Percentiles rank a stretch among this genome's conserved stretches.
These are phyloP conservation scores for Cyprinodon tularosa DNA, from an alignment of 2,113 vertebrate species.

Conservation along the genomic window DNA sequence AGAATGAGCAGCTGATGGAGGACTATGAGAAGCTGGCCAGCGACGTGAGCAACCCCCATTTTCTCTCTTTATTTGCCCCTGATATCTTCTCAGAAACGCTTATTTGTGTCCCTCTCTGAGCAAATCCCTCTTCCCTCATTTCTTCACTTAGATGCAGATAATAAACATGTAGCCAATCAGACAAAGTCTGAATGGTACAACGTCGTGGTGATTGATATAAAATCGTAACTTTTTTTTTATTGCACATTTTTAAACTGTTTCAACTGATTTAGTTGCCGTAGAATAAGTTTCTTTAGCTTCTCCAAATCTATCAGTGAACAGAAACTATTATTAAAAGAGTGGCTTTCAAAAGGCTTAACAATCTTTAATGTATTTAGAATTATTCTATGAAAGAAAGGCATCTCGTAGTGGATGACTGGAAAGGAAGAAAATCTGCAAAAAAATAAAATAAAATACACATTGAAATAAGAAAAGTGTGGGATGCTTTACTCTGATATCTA, in stretches of 20 bases:
- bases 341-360: neutral
- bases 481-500: no score
- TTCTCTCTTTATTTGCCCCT: constrained; percentile 34
- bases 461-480: no score
- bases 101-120: neutral
- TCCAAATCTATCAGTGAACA: neutral
- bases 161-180: constrained; percentile 13
- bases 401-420: no score
- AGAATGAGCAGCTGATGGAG: constrained; percentile 99
- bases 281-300: neutral
- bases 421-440: no score
- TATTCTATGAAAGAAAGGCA: no score
- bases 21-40: constrained; percentile 99
- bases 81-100: neutral
- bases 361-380: neutral
- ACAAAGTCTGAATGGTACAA: neutral
- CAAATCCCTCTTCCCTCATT: constrained; percentile 9
- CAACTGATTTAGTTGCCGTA: neutral
- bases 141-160: constrained; percentile 39
- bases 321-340: neutral
- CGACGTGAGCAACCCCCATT: constrained; percentile 86
- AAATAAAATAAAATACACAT: no score
- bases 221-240: neutral
- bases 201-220: neutral
- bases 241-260: neutral